These are phyloP conservation scores for Megaleporinus macrocephalus DNA, from an alignment of 2,113 vertebrate species.

Conservation along the genomic window DNA sequence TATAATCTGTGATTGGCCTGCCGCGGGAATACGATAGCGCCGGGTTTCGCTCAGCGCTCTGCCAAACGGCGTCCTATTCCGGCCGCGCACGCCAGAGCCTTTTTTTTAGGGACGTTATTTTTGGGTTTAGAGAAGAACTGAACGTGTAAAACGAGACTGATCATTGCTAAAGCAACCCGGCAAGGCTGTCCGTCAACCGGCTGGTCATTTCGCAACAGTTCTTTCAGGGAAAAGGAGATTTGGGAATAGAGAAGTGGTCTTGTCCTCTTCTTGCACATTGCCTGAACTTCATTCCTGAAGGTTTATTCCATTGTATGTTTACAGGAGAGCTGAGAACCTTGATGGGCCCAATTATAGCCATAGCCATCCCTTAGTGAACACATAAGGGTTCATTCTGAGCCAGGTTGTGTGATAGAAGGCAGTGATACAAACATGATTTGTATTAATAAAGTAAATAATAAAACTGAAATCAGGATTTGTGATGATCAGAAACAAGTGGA, in stretches of 20 bases:
- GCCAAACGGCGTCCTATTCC: slow-evolving; percentile 40
- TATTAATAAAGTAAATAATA: no score
- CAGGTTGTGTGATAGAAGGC: no score
- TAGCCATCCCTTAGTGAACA: no score
- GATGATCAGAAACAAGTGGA: no score
- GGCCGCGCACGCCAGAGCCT: background rate
- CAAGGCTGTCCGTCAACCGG: slow-evolving; percentile 12
- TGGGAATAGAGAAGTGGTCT: slow-evolving; percentile 9
- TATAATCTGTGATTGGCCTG: slow-evolving; percentile 51
- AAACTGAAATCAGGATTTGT: no score
- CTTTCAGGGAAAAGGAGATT: slow-evolving; percentile 24
- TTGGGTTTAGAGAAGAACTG: slow-evolving; percentile 27
- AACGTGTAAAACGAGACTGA: slow-evolving; percentile 9
- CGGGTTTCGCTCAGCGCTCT: slow-evolving; percentile 38
- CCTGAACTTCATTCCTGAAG: background rate
- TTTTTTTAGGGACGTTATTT: slow-evolving; percentile 17
- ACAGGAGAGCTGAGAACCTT: no score
- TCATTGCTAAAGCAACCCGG: background rate
- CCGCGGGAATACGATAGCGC: slow-evolving; percentile 53
- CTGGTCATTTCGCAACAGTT: background rate
- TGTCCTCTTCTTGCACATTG: background rate
- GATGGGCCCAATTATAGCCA: no score
- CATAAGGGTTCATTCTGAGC: no score
- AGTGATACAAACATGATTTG: no score
- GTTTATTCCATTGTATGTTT: no score